Evolutionary conservation across 2,888 invertebrate genomes (phyloP), one percentile per base, ranked within the genome.

Genomic region (Synergus gifuensis): DNA sequence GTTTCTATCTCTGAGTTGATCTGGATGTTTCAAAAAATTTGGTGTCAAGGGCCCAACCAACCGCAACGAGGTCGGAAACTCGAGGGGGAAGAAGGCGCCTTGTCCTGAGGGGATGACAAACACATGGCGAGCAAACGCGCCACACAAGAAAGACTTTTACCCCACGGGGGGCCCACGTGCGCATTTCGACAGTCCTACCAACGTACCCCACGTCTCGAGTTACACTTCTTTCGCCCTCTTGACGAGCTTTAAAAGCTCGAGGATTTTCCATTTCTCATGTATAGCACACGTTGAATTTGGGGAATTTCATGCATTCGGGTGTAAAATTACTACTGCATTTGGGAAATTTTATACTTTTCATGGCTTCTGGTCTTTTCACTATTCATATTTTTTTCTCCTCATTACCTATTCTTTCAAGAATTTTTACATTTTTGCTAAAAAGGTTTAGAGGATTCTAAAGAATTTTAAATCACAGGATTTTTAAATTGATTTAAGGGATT

Each of bases 91-190:
- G 42, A 66, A 76, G 79, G 73, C 62, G 76, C 40, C 79, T 78
- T 76, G 83, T 83, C 82, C 78, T 80, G 82, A 28, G 79, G 78
- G 66, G 62, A 77, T 76, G 82, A 79, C 62, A 85, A 87, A 91
- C 92, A 91, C 90, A 91, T 92, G 92, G 91, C 87, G 88, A 84
- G 87, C 89, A 90, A 89, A 88, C 88, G 86, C 85, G 81, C 82
- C 82, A 63, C 79, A 79, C 83, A 85, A 87, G 91, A 91, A 89
- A 91, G 90, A 88, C 89, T 91, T 89, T 91, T 89, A 90, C 90
- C 90, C 89, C 87, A 87, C 85, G 84, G 89, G 88, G 86, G 86
- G 86, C 88, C 88, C 91, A 90, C 90, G 91, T 90, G 90, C 60
- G 83, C 85, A 84, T 84, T 85, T 84, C 83, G 85, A 81, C 85